Percentiles rank a stretch among this genome's conserved stretches.
phyloP scores from a whole-genome alignment of 2,797 vertebrate species.

The Chromobotia macracanthus region DNA sequence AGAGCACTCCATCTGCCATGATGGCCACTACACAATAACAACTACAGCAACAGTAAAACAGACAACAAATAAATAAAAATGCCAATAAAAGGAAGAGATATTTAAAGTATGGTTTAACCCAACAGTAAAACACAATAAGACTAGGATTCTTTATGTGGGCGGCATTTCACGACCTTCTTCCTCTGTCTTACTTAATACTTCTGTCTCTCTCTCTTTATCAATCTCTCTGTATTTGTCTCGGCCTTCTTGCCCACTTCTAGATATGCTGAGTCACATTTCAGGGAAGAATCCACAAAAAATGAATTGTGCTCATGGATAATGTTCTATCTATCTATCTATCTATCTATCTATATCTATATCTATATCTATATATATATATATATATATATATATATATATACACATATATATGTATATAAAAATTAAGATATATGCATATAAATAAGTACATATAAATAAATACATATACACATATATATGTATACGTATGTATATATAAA shows the following conservation, averaged over 20 bases:
- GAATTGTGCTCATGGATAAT: not conserved
- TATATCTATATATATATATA: too few relatives aligned
- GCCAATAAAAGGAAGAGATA: constrained; percentile 54
- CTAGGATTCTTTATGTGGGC: constrained; percentile 18
- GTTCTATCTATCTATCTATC: too few relatives aligned
- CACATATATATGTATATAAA: too few relatives aligned
- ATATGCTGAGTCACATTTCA: constrained; percentile 19
- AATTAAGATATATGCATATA: too few relatives aligned
- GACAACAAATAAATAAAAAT: constrained; percentile 54
- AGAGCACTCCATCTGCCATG: constrained; percentile 60
- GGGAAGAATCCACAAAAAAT: not conserved
- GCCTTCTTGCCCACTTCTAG: not conserved
- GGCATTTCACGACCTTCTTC: constrained; percentile 25
- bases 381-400: too few relatives aligned
- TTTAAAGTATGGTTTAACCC: constrained; percentile 26
- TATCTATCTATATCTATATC: too few relatives aligned
- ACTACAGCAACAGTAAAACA: constrained; percentile 57
- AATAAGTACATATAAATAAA: too few relatives aligned
- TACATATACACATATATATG: too few relatives aligned
- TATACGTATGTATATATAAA: too few relatives aligned
- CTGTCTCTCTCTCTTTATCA: constrained; percentile 29
- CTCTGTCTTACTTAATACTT: constrained; percentile 10
- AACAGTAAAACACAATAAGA: constrained; percentile 41
- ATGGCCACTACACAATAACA: constrained; percentile 49
- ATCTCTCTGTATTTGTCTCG: constrained; percentile 19